A percentile compares a stretch with the other conserved stretches of the same genome.
Evolutionary conservation across 2,888 invertebrate species (phyloP).

Genomic region (Ptychoptera contaminata): DNA sequence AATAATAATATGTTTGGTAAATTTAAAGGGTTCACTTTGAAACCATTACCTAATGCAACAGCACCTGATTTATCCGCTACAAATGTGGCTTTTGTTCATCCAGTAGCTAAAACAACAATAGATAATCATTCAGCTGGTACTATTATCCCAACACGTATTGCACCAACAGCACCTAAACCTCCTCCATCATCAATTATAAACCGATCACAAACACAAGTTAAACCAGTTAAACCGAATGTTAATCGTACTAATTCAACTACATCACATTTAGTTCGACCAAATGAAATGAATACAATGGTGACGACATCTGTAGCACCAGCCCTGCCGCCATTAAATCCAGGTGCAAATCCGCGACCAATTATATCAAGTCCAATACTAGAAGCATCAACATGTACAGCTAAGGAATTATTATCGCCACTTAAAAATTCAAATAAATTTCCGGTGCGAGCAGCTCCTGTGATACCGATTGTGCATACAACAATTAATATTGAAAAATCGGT

Average conservation of each 20-base stretch:
- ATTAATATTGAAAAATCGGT: constrained; percentile 3
- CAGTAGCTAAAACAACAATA: constrained; percentile 17
- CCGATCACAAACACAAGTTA: neutral
- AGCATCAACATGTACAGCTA: constrained; percentile 64
- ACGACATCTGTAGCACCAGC: constrained; percentile 28
- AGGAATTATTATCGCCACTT: constrained; percentile 50
- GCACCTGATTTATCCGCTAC: constrained; percentile 21
- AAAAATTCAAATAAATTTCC: constrained; percentile 43
- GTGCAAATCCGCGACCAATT: constrained; percentile 48
- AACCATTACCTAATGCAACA: constrained; percentile 25
- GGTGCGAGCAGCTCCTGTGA: constrained; percentile 40
- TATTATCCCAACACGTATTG: constrained; percentile 35
- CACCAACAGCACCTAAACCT: constrained; percentile 48
- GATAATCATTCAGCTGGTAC: constrained; percentile 16
- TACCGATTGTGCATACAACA: constrained; percentile 19
- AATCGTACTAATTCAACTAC: neutral
- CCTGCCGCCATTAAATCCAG: constrained; percentile 47
- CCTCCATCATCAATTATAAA: constrained; percentile 18
- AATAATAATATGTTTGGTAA: constrained; percentile 63
- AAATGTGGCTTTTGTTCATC: constrained; percentile 39
- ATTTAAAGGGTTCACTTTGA: constrained; percentile 69
- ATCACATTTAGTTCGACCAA: neutral
- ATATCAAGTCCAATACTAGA: constrained; percentile 71
- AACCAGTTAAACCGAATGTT: neutral
- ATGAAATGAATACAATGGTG: neutral